phyloP scores from a whole-genome alignment of 2,797 vertebrate species.

The Tadarida brasiliensis region DNA sequence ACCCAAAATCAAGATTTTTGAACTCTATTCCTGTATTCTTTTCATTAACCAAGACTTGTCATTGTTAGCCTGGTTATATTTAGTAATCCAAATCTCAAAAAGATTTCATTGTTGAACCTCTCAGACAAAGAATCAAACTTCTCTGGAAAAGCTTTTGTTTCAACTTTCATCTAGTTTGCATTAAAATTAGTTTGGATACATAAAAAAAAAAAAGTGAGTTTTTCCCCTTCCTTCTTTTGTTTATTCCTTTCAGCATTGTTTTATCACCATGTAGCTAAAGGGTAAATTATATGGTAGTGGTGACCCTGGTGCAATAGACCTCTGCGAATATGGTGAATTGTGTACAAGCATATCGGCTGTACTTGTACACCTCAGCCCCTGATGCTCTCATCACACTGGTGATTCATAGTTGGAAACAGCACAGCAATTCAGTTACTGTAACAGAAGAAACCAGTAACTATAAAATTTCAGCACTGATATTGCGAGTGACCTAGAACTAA shows the following conservation, averaged over 20 bases:
- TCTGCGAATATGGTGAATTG: background rate
- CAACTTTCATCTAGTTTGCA: background rate
- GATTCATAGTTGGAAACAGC: slow-evolving; percentile 55
- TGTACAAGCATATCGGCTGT: background rate
- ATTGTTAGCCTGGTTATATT: background rate
- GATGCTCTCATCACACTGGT: background rate
- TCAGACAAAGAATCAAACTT: slow-evolving; percentile 38
- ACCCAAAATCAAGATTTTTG: background rate
- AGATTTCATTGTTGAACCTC: background rate
- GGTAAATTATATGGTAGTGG: background rate
- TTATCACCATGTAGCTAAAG: background rate
- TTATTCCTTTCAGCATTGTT: background rate
- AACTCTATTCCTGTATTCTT: background rate
- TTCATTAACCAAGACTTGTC: background rate
- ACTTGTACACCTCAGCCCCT: background rate
- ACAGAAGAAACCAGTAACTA: slow-evolving; percentile 63
- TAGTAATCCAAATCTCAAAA: background rate
- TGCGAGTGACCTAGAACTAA: slow-evolving; percentile 22
- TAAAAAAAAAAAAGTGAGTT: background rate
- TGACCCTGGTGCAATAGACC: background rate
- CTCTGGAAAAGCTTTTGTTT: slow-evolving; percentile 5
- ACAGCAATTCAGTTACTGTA: slow-evolving; percentile 48
- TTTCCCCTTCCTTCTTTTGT: background rate
- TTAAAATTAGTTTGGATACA: background rate
- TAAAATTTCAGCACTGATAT: slow-evolving; percentile 43